Base-by-base conservation (phyloP, 2,113 vertebrate species). In the Ceyx cyanopectus region DNA sequence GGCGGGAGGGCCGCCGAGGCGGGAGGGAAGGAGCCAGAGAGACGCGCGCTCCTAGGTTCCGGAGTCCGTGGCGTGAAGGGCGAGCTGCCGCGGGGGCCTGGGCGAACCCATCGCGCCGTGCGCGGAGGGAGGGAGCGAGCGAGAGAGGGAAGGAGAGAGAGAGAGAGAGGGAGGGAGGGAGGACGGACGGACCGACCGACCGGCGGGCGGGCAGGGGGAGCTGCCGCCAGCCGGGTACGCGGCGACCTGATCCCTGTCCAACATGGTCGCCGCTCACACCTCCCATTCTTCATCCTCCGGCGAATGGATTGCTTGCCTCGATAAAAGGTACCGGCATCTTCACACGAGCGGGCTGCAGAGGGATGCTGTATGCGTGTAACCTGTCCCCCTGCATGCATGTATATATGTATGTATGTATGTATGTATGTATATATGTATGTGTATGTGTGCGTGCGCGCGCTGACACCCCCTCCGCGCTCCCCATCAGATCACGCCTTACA, bases 221-320 rank as follows among this genome's bases (percentile, higher is more conserved):
- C 74, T 20, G n/a, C 60, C 73, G 89, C 83, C 92, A 90, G 75
- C 58, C 89, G 95, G 84, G 94, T 88, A 53, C 29, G 18, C 63
- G 87, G 85, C 60, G 85, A 43, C 82, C 94, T 23, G 79, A 65
- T 97, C 87, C 88, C 96, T 96, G 94, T 97, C 93, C 97, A 98
- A 97, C 97, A 99, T 99, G 99, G 99, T 99, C 62, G 98, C 99
- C 92, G 98, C 98, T 87, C 99, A 98, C 98, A 97, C 98, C 74
- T 97, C 98, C 79, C 98, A 98, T 96, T 96, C 99, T 70, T 97
- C 98, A 61, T 98, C 99, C 85, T 98, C 99, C 76, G 95, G 98
- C 87, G 98, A 99, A 96, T 99, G 99, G 99, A 98, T 99, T 95
- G 97, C 98, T 92, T 99, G 99, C 96, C 97, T 99, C 95, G 99